These are phyloP conservation scores for Lycophotia porphyrea DNA, from an alignment of 2,888 invertebrate genomes.

Conservation along the genomic window DNA sequence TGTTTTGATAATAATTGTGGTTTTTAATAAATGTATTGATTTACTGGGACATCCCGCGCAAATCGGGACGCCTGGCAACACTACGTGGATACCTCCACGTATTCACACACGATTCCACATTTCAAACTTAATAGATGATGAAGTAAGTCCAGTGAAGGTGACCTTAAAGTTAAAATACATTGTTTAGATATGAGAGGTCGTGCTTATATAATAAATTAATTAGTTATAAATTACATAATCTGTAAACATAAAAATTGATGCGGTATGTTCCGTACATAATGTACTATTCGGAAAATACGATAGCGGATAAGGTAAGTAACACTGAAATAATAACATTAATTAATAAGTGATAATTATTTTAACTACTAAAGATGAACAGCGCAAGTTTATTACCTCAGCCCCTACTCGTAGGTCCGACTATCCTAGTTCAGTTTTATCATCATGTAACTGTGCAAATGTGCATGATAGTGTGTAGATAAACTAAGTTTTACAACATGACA, in stretches of 20 bases:
- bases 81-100: too few species aligned
- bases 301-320: not conserved
- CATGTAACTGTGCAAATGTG: not conserved
- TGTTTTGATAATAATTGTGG: too few species aligned
- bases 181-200: not conserved
- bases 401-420: not conserved
- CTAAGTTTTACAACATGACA: not conserved
- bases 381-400: not conserved
- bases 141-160: conserved; percentile 18
- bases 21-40: too few species aligned
- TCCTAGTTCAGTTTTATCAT: not conserved
- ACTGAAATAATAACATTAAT: not conserved
- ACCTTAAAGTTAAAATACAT: conserved; percentile 3
- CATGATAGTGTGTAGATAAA: not conserved
- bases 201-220: not conserved
- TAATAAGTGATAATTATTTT: conserved; percentile 4
- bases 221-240: conserved; percentile 1
- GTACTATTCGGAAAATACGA: conserved; percentile 9
- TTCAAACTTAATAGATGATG: not conserved
- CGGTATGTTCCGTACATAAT: not conserved
- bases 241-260: conserved; percentile 2
- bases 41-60: too few species aligned
- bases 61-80: too few species aligned
- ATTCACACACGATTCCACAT: too few species aligned
- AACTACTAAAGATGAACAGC: conserved; percentile 3